Percentiles rank a stretch among this genome's conserved stretches.
These are phyloP conservation scores for Phenganax stokvisi DNA, from an alignment of 92 coral and sea anemone species.

Conservation along the genomic window DNA sequence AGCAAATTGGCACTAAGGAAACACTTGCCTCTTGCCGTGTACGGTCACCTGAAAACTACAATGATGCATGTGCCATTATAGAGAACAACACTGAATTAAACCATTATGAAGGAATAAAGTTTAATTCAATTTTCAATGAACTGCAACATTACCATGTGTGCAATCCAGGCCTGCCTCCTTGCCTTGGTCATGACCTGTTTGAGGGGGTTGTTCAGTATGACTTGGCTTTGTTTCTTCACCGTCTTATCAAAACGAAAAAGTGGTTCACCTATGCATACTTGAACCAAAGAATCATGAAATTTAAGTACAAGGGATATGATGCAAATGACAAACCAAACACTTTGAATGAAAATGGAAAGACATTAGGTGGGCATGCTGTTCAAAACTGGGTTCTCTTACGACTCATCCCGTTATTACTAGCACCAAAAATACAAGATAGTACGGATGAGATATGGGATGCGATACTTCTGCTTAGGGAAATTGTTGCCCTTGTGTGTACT, in stretches of 20 bases:
- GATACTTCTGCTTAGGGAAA: conserved; percentile 28
- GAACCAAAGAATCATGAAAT: conserved; percentile 37
- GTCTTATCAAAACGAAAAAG: conserved; percentile 22
- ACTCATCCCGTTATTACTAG: conserved; percentile 38
- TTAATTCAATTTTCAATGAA: conserved; percentile 40
- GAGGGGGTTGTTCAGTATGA: conserved; percentile 50
- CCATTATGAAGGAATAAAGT: conserved; percentile 45
- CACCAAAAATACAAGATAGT: conserved; percentile 10
- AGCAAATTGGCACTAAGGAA: neutral
- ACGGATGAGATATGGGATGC: conserved; percentile 27
- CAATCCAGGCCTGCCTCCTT: conserved; percentile 51
- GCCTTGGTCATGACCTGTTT: conserved; percentile 53
- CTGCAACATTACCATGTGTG: conserved; percentile 48
- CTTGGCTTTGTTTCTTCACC: conserved; percentile 32
- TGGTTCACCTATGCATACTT: conserved; percentile 31
- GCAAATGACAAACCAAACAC: conserved; percentile 37
- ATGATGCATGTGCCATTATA: conserved; percentile 27
- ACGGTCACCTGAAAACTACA: conserved; percentile 33
- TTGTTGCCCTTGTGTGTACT: conserved; percentile 44
- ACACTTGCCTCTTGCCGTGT: neutral
- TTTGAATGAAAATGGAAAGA: conserved; percentile 3
- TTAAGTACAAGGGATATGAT: conserved; percentile 43
- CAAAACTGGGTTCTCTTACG: conserved; percentile 49
- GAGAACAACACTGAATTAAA: conserved; percentile 39
- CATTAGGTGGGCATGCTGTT: conserved; percentile 38